Evolutionary conservation across 2,888 invertebrate species (phyloP).

Genomic region (Perdita meconis): DNA sequence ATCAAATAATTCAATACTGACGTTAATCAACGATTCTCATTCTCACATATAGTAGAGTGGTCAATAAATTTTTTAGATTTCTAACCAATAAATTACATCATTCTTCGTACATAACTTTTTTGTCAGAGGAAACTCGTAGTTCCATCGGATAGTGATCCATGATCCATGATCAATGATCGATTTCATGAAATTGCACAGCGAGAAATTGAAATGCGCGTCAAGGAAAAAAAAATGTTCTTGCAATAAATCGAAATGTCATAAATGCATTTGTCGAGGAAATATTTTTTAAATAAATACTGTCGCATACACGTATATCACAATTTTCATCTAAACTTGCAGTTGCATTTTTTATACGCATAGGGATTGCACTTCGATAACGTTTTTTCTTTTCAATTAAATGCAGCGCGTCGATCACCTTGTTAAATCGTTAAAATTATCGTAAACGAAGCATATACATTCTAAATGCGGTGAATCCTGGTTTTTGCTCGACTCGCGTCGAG

Average conservation of each 20-base stretch:
- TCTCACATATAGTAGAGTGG: no score
- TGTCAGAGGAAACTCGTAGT: neutral
- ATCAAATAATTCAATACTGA: neutral
- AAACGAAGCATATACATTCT: constrained; percentile 3
- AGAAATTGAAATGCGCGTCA: neutral
- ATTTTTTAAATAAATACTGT: constrained; percentile 37
- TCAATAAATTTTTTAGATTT: neutral
- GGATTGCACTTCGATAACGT: constrained; percentile 3
- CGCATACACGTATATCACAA: constrained; percentile 25
- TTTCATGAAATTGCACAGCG: neutral
- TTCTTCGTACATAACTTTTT: constrained; percentile 16
- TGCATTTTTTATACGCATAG: neutral
- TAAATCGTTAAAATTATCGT: constrained; percentile 16
- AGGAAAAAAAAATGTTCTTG: constrained; percentile 5
- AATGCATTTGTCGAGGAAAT: constrained; percentile 26
- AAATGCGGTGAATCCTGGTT: neutral
- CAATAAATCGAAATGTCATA: neutral
- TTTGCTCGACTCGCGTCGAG: neutral
- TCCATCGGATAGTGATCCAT: constrained; percentile 14
- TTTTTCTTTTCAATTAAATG: constrained; percentile 18
- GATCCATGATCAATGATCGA: neutral
- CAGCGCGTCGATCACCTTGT: neutral
- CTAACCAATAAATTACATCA: neutral
- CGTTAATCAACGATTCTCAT: neutral
- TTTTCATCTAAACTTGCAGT: constrained; percentile 13